Evolutionary conservation across 2,888 invertebrate genomes (phyloP), one percentile per base, ranked within the genome.

Genomic region (Ischnura elegans): DNA sequence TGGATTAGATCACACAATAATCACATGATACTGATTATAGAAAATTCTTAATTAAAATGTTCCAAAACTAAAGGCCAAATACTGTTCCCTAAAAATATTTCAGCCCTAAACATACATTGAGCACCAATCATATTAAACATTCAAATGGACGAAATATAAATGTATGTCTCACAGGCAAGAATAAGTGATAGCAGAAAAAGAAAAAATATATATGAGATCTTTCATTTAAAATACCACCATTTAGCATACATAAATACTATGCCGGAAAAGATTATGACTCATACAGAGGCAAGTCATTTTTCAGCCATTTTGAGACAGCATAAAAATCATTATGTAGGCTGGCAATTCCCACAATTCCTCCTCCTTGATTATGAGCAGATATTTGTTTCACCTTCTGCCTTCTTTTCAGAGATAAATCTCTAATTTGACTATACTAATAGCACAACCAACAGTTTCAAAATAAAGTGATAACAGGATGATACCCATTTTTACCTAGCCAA

Each of bases 41-140:
- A 13, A 76, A 76, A 1, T 76, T 10, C 8, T 6, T 0, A 61
- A 29, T 36, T 29, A 76, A 76, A 29, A 10, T 36, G n/a, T 76
- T n/a, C 76, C n/a, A 76, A 76, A 36, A n/a, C 5, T 29, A 76
- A 66, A 76, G 36, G 25, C 76, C 16, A 36, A 76, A 76, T 76
- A 76, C 76, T 76, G 76, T 36, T 76, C 13, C 76, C 76, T 76
- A 76, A 76, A 76, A 76, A 76, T 76, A 76, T 36, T 76, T 29
- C 29, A 76, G 76, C 76, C 36, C 76, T 76, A 76, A 36, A 76
- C 76, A 36, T 36, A 36, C 36, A n/a, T 76, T 76, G 76, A 76
- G 76, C 76, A 76, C 36, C 76, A 76, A 76, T 76, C 76, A 76
- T 36, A 76, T 76, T 76, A 76, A 76, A 76, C 76, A 36, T 76